Evolutionary conservation across 2,888 invertebrate genomes (phyloP).

Genomic region (Drosophila flavopinicola): DNA sequence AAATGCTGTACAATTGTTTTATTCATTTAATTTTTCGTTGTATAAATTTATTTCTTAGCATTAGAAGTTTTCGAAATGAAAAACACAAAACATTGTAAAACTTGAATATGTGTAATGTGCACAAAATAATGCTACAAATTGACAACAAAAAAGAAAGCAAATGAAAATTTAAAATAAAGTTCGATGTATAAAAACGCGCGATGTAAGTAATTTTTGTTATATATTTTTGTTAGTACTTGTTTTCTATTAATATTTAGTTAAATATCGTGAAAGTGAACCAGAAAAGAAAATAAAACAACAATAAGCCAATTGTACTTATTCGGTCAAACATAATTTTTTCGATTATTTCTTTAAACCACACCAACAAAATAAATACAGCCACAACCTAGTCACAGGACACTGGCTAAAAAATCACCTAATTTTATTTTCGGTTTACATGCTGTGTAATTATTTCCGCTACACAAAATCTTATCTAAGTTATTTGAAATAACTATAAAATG

Average conservation of each 20-base stretch:
- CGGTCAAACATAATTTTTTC: slow-evolving; percentile 34
- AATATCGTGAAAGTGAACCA: slow-evolving; percentile 45
- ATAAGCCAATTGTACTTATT: slow-evolving; percentile 78
- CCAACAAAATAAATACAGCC: slow-evolving; percentile 8
- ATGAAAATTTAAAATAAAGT: slow-evolving; percentile 44
- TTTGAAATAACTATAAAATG: slow-evolving; percentile 80
- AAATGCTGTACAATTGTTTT: slow-evolving; percentile 39
- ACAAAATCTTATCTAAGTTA: slow-evolving; percentile 66
- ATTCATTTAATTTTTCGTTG: slow-evolving; percentile 59
- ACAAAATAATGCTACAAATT: slow-evolving; percentile 44
- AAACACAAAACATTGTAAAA: slow-evolving; percentile 49
- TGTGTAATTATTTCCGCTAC: slow-evolving; percentile 19
- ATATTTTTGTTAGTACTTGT: slow-evolving; percentile 81
- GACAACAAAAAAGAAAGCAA: slow-evolving; percentile 24
- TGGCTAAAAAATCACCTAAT: slow-evolving; percentile 5
- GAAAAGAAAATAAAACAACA: slow-evolving; percentile 36
- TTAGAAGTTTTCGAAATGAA: slow-evolving; percentile 40
- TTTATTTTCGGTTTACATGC: slow-evolving; percentile 14
- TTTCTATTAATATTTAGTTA: slow-evolving; percentile 77
- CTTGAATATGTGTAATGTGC: slow-evolving; percentile 64
- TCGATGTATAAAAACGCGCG: slow-evolving; percentile 53
- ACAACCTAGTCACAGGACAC: slow-evolving; percentile 13
- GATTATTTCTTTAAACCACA: slow-evolving; percentile 21
- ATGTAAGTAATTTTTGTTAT: slow-evolving; percentile 78
- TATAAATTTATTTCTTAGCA: slow-evolving; percentile 70